Evolutionary conservation across 2,113 vertebrate species (phyloP).

Genomic region (Toxostoma redivivum): DNA sequence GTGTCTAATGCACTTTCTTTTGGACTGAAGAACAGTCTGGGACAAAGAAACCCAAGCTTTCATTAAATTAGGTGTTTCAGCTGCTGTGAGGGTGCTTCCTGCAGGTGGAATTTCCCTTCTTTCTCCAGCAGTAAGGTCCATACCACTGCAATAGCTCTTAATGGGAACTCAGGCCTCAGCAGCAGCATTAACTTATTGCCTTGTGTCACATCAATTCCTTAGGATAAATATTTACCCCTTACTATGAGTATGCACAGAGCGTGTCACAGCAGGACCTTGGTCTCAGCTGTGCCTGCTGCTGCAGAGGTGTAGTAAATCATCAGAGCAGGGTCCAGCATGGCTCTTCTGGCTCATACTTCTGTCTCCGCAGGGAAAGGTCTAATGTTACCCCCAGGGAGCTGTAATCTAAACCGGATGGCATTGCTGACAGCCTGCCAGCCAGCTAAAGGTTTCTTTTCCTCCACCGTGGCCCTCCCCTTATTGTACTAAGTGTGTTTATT

Average conservation of each 20-base stretch:
- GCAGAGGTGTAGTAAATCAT: neutral
- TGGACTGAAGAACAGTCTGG: neutral
- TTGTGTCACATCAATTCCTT: neutral
- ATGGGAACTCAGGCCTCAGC: neutral
- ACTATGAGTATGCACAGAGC: neutral
- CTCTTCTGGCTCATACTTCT: neutral
- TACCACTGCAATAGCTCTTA: neutral
- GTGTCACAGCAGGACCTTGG: neutral
- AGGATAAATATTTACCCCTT: neutral
- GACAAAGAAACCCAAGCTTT: neutral
- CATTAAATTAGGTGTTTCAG: neutral
- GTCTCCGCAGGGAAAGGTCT: neutral
- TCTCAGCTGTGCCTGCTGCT: neutral
- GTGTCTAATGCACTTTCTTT: neutral
- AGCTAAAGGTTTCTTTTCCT: slow-evolving; percentile 18
- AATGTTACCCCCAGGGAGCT: neutral
- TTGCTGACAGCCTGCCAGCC: slow-evolving; percentile 5
- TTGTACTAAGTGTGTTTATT: neutral
- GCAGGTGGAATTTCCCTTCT: neutral
- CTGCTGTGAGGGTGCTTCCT: neutral
- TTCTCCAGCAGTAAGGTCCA: neutral
- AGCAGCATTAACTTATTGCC: neutral
- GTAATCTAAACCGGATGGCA: slow-evolving; percentile 34
- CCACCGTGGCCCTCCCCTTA: neutral
- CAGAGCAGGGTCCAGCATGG: neutral